Conservation (phyloP, 2,113 vertebrate species). For the Rynchops niger region DNA sequence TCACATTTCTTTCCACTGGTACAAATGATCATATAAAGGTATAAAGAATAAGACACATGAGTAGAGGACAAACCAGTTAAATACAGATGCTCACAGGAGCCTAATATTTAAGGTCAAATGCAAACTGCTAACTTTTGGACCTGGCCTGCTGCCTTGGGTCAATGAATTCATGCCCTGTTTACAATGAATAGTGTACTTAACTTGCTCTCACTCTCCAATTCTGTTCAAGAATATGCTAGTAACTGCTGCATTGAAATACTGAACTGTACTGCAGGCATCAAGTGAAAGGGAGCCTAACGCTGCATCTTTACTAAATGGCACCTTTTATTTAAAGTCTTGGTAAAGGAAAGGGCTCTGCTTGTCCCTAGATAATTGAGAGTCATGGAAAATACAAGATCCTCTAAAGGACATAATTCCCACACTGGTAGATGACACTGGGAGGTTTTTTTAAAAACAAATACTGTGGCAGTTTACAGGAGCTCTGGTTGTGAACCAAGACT, state of each 20-base stretch:
- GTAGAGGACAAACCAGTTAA: background rate
- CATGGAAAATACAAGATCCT: background rate
- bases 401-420: background rate
- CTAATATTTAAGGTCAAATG: background rate
- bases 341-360: background rate
- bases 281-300: background rate
- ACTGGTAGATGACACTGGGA: background rate
- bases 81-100: background rate
- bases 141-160: background rate
- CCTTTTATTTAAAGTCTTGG: background rate
- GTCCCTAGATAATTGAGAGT: background rate
- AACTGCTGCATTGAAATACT: background rate
- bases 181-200: background rate
- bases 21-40: background rate
- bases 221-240: background rate
- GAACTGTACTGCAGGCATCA: background rate
- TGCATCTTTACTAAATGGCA: background rate
- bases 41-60: background rate
- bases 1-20: accelerated
- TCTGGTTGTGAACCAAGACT: background rate
- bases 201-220: background rate
- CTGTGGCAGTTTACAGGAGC: background rate
- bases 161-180: background rate
- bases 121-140: background rate
- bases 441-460: background rate